Evolutionary conservation across 2,888 invertebrate genomes (phyloP), one percentile per base, ranked within the genome.

Genomic region (Cryptocephalus moraei): DNA sequence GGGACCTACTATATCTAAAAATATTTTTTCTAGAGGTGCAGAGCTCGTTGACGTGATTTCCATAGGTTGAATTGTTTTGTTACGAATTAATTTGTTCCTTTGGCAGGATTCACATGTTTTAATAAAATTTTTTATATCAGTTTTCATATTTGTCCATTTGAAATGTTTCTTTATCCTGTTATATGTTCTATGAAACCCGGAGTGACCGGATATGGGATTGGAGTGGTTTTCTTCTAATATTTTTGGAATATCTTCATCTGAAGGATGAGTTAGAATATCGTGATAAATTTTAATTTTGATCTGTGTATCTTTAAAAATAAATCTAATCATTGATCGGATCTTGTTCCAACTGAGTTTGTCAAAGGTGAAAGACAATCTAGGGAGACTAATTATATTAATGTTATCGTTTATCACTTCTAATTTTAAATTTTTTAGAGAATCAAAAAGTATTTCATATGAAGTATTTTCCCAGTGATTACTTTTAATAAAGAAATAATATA

Each of bases 1-100:
- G 2, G 62, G 63, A 9, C 62, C 64, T 32, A 66, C 64, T 3
- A 22, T 22, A 6, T 22, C 22, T 22, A 22, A 6, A 22, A 22
- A 22, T 22, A 22, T 22, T 22, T 22, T 22, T 22, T 22, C 6
- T 4, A 22, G 6, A 2, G 22, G 22, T 22, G 6, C 22, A 22
- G 22, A 22, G 6, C 22, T 22, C 2, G 22, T 22, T 22, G 22
- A 4, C 6, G 22, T 22, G 2, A 22, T 22, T 22, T 22, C 22
- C 22, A 22, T 22, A 2, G 22, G 22, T 22, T 22, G 2, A 4
- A 4, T 22, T 2, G 2, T 2, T 22, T 22, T 22, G 3, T 22
- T 22, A 4, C 22, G 2, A 2, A 22, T 6, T 22, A 22, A 6
- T 6, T 22, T 22, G 22, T 22, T 22, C 22, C 6, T 22, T 22